phyloP scores from a whole-genome alignment of 2,888 invertebrate genomes.

The Tachina lurida region DNA sequence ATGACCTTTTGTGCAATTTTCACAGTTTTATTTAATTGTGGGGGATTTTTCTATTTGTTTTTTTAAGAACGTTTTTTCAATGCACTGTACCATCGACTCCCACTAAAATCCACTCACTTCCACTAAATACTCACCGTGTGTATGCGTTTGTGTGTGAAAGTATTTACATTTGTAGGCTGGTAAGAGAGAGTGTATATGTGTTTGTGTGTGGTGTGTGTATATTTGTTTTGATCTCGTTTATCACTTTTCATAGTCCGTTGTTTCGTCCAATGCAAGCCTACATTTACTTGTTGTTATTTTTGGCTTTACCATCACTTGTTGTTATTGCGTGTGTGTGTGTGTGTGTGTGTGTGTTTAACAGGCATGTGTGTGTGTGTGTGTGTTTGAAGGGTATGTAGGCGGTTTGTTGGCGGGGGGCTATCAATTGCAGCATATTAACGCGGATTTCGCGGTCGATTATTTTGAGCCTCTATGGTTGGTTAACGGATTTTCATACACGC shows the following conservation, averaged over 20 bases:
- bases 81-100: slow-evolving; percentile 29
- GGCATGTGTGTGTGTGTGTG: slow-evolving; percentile 15
- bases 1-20: slow-evolving; percentile 68
- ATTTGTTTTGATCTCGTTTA: slow-evolving; percentile 56
- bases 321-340: slow-evolving; percentile 44
- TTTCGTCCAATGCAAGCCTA: slow-evolving; percentile 62
- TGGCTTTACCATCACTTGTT: slow-evolving; percentile 50
- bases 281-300: slow-evolving; percentile 29
- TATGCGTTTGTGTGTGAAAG: slow-evolving; percentile 15
- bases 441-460: slow-evolving; percentile 80
- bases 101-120: slow-evolving; percentile 22
- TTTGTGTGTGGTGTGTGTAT: slow-evolving; percentile 5
- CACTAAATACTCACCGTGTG: not conserved
- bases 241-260: slow-evolving; percentile 66
- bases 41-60: slow-evolving; percentile 56
- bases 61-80: slow-evolving; percentile 39
- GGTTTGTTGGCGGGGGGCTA: slow-evolving; percentile 62
- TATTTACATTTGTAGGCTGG: slow-evolving; percentile 48
- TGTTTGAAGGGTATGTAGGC: slow-evolving; percentile 37
- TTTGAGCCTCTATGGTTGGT: slow-evolving; percentile 73
- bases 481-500: slow-evolving; percentile 69
- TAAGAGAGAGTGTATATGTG: not conserved
- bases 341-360: slow-evolving; percentile 25
- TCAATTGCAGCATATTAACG: slow-evolving; percentile 78
- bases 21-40: slow-evolving; percentile 66